phyloP scores from a whole-genome alignment of 1,140 invertebrate species.

The Leptinotarsa texana region DNA sequence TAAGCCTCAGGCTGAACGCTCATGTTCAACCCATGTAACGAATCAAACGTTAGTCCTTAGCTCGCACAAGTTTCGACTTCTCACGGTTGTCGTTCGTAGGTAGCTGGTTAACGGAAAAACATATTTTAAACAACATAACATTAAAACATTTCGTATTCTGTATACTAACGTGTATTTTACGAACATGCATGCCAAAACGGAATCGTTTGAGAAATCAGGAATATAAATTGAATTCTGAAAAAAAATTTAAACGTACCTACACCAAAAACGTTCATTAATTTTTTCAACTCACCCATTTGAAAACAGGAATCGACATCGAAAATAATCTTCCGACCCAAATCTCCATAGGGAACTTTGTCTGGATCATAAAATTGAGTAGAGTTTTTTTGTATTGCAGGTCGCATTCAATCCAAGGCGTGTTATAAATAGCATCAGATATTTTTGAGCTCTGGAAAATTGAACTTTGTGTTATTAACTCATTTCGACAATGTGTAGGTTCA shows the following conservation, averaged over 20 bases:
- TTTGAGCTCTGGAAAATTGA: not conserved
- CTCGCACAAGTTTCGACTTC: no score
- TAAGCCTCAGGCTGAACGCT: no score
- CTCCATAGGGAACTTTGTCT: not conserved
- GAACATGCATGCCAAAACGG: no score
- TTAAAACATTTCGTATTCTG: not conserved
- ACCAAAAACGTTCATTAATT: no score
- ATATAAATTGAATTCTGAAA: not conserved
- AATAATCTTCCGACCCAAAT: not conserved
- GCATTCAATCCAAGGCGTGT: not conserved
- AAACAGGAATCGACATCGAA: not conserved
- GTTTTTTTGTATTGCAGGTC: not conserved
- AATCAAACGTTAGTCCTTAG: no score
- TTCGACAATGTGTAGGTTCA: no score
- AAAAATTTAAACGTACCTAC: not conserved
- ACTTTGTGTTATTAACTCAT: no score
- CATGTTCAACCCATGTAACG: no score
- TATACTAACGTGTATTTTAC: no score
- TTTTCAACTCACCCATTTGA: constrained; percentile 4
- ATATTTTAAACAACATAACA: not conserved
- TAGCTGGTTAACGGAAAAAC: no score
- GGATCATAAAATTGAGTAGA: not conserved
- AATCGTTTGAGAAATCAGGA: not conserved
- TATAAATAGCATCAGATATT: not conserved
- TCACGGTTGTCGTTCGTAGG: no score